Base-by-base conservation (phyloP, 2,797 vertebrate genomes). In the Morelia viridis region DNA sequence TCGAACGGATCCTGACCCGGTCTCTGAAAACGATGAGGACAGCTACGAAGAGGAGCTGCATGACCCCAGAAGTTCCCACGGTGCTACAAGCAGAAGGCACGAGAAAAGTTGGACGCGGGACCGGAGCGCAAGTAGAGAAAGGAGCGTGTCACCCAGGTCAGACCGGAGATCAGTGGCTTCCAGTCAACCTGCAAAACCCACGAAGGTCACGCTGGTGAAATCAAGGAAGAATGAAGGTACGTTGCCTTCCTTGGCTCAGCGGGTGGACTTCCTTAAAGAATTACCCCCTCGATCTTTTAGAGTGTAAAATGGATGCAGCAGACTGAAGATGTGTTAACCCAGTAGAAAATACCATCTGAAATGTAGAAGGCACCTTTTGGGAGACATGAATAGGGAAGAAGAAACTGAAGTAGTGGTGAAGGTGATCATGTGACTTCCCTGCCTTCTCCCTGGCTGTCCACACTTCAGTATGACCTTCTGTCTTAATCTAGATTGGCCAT, bases 161-260 rank as follows among this genome's bases (percentile, higher is more conserved):
- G 99, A 99, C 95, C 98, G 98, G 94, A 98, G 98, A 83, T 99
- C 98, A 0, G 97, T 98, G 93, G 87, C 98, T 76, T 98, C 98
- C 96, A 99, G 98, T 97, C 98, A 99, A 91, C 98, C 99, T 3
- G 97, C 98, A 22, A 99, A 98, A 31, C 99, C 99, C 86, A 98
- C 99, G 96, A 99, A 99, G 97, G 98, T 99, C 97, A 99, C 99
- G 0, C 96, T 99, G 46, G 98, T 99, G 96, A 99, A 99, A 93
- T 99, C 99, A 1, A 98, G 99, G 94, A 99, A 99, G 94, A 99
- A 99, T 96, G 99, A 99, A 99, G 99, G 99, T 99, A 98, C 0
- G 31, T 6, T n/a, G 2, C 3, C 1, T 6, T 28, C 13, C 57
- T 87, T 0, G 13, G 3, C 57, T 41, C 4, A 12, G 41, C n/a